These are phyloP conservation scores for Erynnis tages DNA, from an alignment of 2,888 invertebrate species.

Conservation along the genomic window DNA sequence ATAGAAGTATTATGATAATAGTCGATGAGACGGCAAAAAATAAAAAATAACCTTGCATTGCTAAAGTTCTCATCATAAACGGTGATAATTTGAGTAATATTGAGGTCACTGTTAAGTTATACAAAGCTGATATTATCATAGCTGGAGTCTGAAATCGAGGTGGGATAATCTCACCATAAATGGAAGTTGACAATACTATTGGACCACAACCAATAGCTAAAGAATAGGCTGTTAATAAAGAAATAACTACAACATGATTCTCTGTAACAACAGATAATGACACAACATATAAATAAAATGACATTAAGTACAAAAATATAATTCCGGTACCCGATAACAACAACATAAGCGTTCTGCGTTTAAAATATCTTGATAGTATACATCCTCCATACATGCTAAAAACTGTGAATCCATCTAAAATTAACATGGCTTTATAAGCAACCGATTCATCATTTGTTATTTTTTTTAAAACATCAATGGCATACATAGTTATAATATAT, in stretches of 20 bases:
- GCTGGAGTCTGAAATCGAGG: slow-evolving; percentile 37
- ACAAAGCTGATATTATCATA: slow-evolving; percentile 37
- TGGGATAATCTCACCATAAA: slow-evolving; percentile 45
- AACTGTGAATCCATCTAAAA: slow-evolving; percentile 37
- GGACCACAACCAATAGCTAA: slow-evolving; percentile 45
- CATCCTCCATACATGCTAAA: slow-evolving; percentile 54
- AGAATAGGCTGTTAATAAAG: slow-evolving; percentile 45
- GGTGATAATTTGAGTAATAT: slow-evolving; percentile 44
- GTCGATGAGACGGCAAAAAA: slow-evolving; percentile 42
- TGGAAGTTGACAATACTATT: slow-evolving; percentile 42
- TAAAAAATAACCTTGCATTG: slow-evolving; percentile 43
- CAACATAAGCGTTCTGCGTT: slow-evolving; percentile 41
- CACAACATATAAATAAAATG: slow-evolving; percentile 36
- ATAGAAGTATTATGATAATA: slow-evolving; percentile 38
- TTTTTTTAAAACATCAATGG: slow-evolving; percentile 35
- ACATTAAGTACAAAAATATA: slow-evolving; percentile 31
- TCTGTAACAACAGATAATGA: slow-evolving; percentile 29
- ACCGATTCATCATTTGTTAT: slow-evolving; percentile 31
- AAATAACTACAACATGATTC: slow-evolving; percentile 42
- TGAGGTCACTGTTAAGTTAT: slow-evolving; percentile 37
- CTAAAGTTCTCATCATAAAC: slow-evolving; percentile 38
- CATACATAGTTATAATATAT: slow-evolving; percentile 35
- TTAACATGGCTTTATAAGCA: slow-evolving; percentile 35
- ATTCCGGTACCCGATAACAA: slow-evolving; percentile 23
- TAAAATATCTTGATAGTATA: slow-evolving; percentile 37